Evolutionary conservation across 2,888 invertebrate genomes (phyloP).

Genomic region (Platynereis dumerilii): DNA sequence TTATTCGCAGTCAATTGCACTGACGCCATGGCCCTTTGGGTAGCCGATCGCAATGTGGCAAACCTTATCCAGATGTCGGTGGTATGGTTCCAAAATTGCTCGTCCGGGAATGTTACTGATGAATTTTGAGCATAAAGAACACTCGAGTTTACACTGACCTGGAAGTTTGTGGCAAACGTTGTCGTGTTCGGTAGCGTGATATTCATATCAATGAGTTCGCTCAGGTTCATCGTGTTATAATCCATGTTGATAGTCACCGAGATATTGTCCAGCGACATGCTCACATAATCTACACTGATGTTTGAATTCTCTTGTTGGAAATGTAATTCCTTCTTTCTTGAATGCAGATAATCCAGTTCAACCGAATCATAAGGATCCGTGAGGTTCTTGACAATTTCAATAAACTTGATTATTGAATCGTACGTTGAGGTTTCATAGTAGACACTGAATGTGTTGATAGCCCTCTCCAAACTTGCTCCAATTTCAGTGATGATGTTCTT

Average conservation of each 20-base stretch:
- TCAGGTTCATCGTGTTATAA: not conserved
- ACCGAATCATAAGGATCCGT: not conserved
- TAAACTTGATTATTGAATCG: not conserved
- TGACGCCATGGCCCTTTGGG: not conserved
- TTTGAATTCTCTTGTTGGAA: not conserved
- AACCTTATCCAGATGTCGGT: conserved; percentile 11
- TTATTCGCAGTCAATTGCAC: not conserved
- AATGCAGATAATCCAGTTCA: not conserved
- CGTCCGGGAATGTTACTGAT: conserved; percentile 13
- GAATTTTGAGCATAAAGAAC: not conserved
- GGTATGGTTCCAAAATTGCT: conserved; percentile 24
- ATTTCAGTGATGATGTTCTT: too few relatives aligned
- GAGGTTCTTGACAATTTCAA: conserved; percentile 6
- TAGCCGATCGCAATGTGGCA: conserved; percentile 9
- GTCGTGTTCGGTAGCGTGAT: not conserved
- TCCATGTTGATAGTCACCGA: not conserved
- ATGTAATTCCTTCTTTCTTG: not conserved
- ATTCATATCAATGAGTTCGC: conserved; percentile 1
- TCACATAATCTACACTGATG: not conserved
- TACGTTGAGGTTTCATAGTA: too few relatives aligned
- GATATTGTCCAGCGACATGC: not conserved
- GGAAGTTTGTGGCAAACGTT: conserved; percentile 2
- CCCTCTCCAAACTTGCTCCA: too few relatives aligned
- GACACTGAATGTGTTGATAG: too few relatives aligned
- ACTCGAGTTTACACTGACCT: not conserved